Conservation (phyloP, 2,113 vertebrate species). For the Neoarius graeffei region DNA sequence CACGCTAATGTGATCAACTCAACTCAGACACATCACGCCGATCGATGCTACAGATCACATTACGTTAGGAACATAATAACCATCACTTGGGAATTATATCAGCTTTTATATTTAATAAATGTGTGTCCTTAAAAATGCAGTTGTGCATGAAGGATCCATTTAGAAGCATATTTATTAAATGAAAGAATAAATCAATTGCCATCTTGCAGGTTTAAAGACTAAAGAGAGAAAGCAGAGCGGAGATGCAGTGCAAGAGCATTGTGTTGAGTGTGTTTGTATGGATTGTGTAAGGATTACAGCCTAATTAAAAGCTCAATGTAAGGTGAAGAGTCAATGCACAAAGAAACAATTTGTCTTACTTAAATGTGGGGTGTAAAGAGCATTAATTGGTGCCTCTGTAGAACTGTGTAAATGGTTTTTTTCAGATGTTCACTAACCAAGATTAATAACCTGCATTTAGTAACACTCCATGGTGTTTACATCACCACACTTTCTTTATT, state of each 20-base stretch:
- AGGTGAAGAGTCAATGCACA: conserved; percentile 36
- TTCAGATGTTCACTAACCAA: background rate
- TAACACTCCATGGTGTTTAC: background rate
- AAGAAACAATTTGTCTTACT: conserved; percentile 46
- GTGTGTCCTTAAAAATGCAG: background rate
- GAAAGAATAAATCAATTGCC: background rate
- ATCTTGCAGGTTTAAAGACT: background rate
- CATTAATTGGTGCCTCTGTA: conserved; percentile 18
- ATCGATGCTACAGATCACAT: conserved; percentile 1
- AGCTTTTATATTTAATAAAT: background rate
- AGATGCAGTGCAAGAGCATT: background rate
- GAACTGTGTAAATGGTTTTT: conserved; percentile 18
- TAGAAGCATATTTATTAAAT: background rate
- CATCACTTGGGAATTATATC: background rate
- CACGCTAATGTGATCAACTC: conserved; percentile 8
- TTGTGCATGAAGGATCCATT: background rate
- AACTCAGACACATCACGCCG: background rate
- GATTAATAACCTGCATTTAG: conserved; percentile 19
- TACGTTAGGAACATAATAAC: background rate
- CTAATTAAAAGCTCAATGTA: conserved; percentile 31
- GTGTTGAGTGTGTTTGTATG: background rate
- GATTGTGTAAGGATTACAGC: conserved; percentile 8
- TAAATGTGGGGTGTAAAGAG: background rate
- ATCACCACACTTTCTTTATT: background rate
- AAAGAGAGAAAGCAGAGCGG: background rate